Conservation (phyloP, 2,113 vertebrate genomes). For the Galemys pyrenaicus region DNA sequence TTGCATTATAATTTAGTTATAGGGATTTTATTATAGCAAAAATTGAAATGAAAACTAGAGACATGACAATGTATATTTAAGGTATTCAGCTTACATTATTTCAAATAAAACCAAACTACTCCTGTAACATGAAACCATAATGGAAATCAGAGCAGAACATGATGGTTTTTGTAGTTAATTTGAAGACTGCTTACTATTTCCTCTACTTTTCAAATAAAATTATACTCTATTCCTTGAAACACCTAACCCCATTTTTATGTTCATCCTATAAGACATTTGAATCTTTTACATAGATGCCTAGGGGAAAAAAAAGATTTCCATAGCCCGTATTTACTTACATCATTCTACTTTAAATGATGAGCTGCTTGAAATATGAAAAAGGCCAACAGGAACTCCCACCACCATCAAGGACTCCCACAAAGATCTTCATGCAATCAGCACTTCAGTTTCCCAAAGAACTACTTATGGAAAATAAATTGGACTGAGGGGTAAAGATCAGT, state of each 20-base stretch:
- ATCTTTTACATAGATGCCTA: not conserved
- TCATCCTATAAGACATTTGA: not conserved
- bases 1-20: slow-evolving; percentile 57
- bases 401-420: not conserved
- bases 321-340: not conserved
- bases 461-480: not conserved
- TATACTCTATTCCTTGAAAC: slow-evolving; percentile 16
- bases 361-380: not conserved
- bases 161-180: slow-evolving; percentile 35
- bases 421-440: not conserved
- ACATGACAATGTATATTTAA: slow-evolving; percentile 14
- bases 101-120: slow-evolving; percentile 36
- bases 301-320: not conserved
- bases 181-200: slow-evolving; percentile 39
- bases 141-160: slow-evolving; percentile 43
- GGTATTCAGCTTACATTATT: not conserved
- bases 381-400: not conserved
- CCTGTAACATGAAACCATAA: slow-evolving; percentile 31
- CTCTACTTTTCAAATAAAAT: slow-evolving; percentile 60
- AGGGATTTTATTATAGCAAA: slow-evolving; percentile 16
- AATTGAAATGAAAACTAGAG: slow-evolving; percentile 45
- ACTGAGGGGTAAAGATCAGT: not conserved
- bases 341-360: not conserved
- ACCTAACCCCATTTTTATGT: not conserved
- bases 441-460: slow-evolving; percentile 4